Evolutionary conservation across 2,797 vertebrate genomes (phyloP).

Genomic region (Enteromius trimaculatus): DNA sequence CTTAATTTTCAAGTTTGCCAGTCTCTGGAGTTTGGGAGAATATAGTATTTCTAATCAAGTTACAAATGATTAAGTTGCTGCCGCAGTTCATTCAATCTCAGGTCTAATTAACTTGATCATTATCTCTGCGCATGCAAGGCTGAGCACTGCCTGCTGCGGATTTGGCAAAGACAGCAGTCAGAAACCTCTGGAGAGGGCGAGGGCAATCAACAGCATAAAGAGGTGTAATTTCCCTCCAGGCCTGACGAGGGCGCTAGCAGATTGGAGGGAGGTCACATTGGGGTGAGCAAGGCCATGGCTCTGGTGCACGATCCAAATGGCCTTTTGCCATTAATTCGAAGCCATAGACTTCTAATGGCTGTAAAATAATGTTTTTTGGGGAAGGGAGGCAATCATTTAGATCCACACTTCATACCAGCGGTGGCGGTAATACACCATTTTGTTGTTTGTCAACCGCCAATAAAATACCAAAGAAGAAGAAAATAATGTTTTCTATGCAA

Average conservation of each 20-base stretch:
- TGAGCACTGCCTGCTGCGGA: constrained; percentile 79
- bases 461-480: too few species aligned
- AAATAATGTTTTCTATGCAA: background rate
- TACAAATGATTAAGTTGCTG: constrained; percentile 86
- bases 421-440: too few species aligned
- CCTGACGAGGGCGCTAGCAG: constrained; percentile 57
- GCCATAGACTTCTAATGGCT: background rate
- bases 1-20: constrained; percentile 71
- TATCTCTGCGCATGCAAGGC: constrained; percentile 82
- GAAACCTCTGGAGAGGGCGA: constrained; percentile 68
- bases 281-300: background rate
- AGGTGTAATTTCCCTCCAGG: constrained; percentile 66
- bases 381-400: too few species aligned
- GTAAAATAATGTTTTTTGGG: background rate
- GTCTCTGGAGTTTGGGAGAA: constrained; percentile 75
- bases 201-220: constrained; percentile 66
- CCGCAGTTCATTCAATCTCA: constrained; percentile 82
- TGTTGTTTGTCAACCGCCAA: too few species aligned
- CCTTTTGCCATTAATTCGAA: background rate
- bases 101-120: constrained; percentile 87
- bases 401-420: too few species aligned
- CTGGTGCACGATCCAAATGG: background rate
- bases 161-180: constrained; percentile 74
- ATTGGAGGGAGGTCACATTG: constrained; percentile 11
- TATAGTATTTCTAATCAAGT: constrained; percentile 84